Base-by-base conservation (phyloP, 92 coral and sea anemone species). In the Phenganax marumi region DNA sequence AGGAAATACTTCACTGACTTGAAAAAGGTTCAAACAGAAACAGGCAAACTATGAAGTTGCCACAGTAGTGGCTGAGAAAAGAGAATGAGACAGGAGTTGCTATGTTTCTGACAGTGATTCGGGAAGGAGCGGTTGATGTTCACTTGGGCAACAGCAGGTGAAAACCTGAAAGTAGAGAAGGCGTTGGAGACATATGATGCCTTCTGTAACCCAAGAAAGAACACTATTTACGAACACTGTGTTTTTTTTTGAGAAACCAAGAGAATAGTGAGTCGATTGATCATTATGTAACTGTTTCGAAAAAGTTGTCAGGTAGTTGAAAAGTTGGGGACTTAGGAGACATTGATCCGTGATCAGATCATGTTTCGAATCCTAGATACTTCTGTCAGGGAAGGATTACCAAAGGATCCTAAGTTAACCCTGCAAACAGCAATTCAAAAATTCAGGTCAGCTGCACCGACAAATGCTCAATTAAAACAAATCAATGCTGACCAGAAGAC, bases 131-230 rank as follows among this genome's bases (percentile, higher is more conserved):
- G 17, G 88, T 85, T 50, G 84, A 85, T 49, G 87, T 84, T 14
- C 74, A 84, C 81, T 19, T 83, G 86, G 86, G 60, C 56, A 33
- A 50, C 14, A 55, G 86, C 25, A 39, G 86, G 86, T 61, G 81
- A 83, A 64, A 25, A 57, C 57, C 55, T 72, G 49, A 83, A 83
- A 72, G 76, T 84, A 21, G 80, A 68, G 50, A 71, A 71, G 68
- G 89, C 70, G 24, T 72, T 85, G 85, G 85, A 86, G 80, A 86
- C 79, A 78, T 80, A 79, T 61, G 81, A 85, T 49, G 10, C 65
- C 19, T 85, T 79, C 72, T 85, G 89, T 79, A 80, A 80, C 79
- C 85, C 85, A 13, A 79, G 85, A 52, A 86, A 86, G 73, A 86
- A 86, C 75, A 72, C 85, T 60, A 80, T 80, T 21, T 86, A 80